phyloP scores from a whole-genome alignment of 2,113 vertebrate species.

The Hyaena hyaena region DNA sequence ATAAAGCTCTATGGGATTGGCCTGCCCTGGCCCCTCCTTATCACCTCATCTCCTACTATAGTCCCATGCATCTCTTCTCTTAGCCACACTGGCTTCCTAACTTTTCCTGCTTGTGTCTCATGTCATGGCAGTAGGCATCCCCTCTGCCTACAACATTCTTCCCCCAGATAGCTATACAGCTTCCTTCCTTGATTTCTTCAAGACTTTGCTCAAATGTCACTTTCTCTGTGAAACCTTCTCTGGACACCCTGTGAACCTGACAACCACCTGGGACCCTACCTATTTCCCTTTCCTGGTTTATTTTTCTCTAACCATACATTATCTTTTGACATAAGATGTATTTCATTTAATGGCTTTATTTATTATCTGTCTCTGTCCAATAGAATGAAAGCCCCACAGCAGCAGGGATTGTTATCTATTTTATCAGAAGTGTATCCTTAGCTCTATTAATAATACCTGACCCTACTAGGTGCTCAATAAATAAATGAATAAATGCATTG shows the following conservation, averaged over 20 bases:
- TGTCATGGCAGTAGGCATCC: neutral
- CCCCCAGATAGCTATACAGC: neutral
- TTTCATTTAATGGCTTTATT: neutral
- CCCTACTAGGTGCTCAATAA: neutral
- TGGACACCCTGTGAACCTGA: neutral
- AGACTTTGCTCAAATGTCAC: neutral
- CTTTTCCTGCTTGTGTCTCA: neutral
- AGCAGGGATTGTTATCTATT: neutral
- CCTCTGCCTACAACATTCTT: neutral
- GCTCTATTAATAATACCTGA: neutral
- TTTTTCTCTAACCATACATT: neutral
- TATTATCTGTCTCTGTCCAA: neutral
- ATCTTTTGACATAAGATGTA: neutral
- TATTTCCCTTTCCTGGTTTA: neutral
- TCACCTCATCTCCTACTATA: accelerated
- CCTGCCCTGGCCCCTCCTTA: accelerated
- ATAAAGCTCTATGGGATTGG: no score
- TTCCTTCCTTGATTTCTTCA: neutral
- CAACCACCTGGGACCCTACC: neutral
- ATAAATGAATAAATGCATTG: neutral
- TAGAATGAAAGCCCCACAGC: neutral
- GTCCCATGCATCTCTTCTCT: neutral
- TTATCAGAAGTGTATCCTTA: neutral
- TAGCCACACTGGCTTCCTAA: neutral
- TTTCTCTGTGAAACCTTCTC: neutral